A percentile compares a stretch with the other conserved stretches of the same genome.
These are phyloP conservation scores for Recurvirostra avosetta DNA, from an alignment of 2,113 vertebrate species.

Conservation along the genomic window DNA sequence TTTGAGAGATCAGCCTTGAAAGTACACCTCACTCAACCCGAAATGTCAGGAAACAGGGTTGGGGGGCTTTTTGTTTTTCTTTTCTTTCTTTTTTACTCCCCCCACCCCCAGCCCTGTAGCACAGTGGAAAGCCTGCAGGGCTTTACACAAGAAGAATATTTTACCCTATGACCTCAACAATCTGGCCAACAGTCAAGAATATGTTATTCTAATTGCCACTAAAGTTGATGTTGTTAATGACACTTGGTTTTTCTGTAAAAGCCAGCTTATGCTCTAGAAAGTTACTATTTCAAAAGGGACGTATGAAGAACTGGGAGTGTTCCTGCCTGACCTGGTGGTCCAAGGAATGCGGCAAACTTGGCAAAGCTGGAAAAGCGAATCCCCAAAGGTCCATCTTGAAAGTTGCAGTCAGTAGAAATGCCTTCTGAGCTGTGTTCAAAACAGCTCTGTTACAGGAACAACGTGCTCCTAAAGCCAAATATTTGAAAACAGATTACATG, in stretches of 20 bases:
- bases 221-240: slow-evolving; percentile 32
- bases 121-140: background rate
- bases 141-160: slow-evolving; percentile 35
- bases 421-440: slow-evolving; percentile 33
- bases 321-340: slow-evolving; percentile 51
- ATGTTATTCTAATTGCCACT: slow-evolving; percentile 54
- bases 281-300: slow-evolving; percentile 3
- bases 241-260: background rate
- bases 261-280: background rate
- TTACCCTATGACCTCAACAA: slow-evolving; percentile 56
- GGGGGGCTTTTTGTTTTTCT: background rate
- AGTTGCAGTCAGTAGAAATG: slow-evolving; percentile 34
- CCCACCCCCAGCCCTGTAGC: background rate
- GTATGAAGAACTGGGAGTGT: slow-evolving; percentile 8
- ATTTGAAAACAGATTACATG: slow-evolving; percentile 10
- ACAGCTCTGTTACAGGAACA: slow-evolving; percentile 52
- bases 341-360: slow-evolving; percentile 56
- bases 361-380: slow-evolving; percentile 23
- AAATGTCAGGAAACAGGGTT: background rate
- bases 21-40: background rate
- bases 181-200: slow-evolving; percentile 49
- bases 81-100: background rate
- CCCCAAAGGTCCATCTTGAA: background rate
- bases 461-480: background rate
- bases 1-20: background rate